Conservation (phyloP, 2,113 vertebrate genomes). For the Heliornis fulica region DNA sequence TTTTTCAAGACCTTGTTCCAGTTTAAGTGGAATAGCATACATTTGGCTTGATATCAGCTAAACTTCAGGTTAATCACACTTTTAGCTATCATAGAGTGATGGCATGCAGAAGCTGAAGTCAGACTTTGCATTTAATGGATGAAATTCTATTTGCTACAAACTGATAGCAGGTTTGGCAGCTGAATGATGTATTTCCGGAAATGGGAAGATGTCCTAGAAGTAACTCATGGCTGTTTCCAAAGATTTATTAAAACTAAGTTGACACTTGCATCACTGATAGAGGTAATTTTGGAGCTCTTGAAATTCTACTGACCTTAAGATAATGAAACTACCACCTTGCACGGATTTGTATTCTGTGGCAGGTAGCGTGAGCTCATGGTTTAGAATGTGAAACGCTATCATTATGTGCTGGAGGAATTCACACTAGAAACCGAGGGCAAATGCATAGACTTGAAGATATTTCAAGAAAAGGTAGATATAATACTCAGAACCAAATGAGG, state of each 20-base stretch:
- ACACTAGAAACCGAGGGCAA: conserved; percentile 67
- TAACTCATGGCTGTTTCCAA: conserved; percentile 70
- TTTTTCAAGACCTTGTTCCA: conserved; percentile 33
- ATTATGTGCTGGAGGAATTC: conserved; percentile 72
- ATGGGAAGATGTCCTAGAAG: conserved; percentile 74
- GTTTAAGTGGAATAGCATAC: conserved; percentile 32
- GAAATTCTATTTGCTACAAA: conserved; percentile 68
- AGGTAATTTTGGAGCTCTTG: conserved; percentile 77
- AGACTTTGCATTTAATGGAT: conserved; percentile 63
- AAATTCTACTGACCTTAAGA: conserved; percentile 80
- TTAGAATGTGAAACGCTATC: conserved; percentile 73
- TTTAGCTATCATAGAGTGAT: conserved; percentile 59
- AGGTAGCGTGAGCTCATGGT: conserved; percentile 36
- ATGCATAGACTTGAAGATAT: conserved; percentile 33
- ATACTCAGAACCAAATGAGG: conserved; percentile 12
- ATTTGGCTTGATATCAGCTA: conserved; percentile 50
- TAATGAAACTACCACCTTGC: conserved; percentile 77
- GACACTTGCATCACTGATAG: conserved; percentile 76
- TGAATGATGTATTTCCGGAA: conserved; percentile 77
- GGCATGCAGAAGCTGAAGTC: conserved; percentile 31
- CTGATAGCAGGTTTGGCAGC: conserved; percentile 69
- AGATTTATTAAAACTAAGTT: conserved; percentile 81
- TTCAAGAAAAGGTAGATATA: conserved; percentile 39
- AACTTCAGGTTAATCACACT: conserved; percentile 70
- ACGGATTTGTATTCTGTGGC: conserved; percentile 75